Percentiles rank a stretch among this genome's conserved stretches.
Conservation (phyloP, 2,113 vertebrate genomes). For the Xenus cinereus region DNA sequence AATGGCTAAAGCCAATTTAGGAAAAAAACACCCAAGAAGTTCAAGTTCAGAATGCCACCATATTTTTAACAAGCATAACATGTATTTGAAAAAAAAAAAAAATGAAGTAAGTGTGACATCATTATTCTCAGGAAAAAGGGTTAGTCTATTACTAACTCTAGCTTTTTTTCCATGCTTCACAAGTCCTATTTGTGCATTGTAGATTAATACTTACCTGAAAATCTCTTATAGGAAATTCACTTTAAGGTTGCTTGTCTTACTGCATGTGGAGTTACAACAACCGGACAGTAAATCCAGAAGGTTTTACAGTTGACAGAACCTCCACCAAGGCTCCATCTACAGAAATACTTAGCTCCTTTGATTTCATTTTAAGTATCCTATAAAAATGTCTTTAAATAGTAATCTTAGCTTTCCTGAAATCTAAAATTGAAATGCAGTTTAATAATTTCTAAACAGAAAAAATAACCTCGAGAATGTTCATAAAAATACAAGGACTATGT, state of each 20-base stretch:
- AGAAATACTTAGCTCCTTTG: slow-evolving; percentile 65
- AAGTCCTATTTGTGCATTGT: slow-evolving; percentile 41
- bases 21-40: background rate
- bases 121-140: background rate
- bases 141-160: slow-evolving; percentile 40
- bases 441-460: slow-evolving; percentile 51
- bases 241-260: slow-evolving; percentile 60
- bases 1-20: background rate
- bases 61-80: background rate
- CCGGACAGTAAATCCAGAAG: slow-evolving; percentile 57
- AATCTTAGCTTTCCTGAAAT: slow-evolving; percentile 65
- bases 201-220: slow-evolving; percentile 49
- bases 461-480: background rate
- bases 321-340: slow-evolving; percentile 62
- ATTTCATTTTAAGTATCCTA: slow-evolving; percentile 64
- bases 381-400: slow-evolving; percentile 66
- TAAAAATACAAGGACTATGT: background rate
- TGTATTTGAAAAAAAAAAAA: background rate
- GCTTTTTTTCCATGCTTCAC: slow-evolving; percentile 40
- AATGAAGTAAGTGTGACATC: background rate
- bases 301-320: slow-evolving; percentile 62
- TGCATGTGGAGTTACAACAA: slow-evolving; percentile 61
- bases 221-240: slow-evolving; percentile 61
- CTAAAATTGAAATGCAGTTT: slow-evolving; percentile 67
- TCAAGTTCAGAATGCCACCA: background rate